Base-by-base conservation (phyloP, 2,113 vertebrate species). In the Ciconia stormi region DNA sequence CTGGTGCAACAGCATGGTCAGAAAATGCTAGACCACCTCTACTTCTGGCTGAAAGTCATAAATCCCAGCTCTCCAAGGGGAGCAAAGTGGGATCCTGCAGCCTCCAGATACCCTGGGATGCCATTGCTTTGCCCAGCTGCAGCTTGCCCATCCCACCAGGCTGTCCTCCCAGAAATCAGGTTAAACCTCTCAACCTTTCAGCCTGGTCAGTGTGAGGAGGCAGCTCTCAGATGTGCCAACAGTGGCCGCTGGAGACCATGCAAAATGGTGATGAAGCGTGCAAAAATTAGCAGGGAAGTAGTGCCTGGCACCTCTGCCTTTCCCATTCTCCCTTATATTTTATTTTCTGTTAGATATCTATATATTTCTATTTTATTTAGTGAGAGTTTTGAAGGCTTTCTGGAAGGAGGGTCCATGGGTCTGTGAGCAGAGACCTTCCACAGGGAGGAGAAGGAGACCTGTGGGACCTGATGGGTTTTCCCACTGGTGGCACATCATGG, bases 1-100 rank as follows among this genome's bases (percentile, higher is more conserved):
- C 13, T 59, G 47, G 29, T 47, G 17, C 5, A 9, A 22, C 0
- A 4, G 16, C 4, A 3, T 4, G 20, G 34, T n/a, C 5, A 23
- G 65, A 42, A 71, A 19, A 65, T 18, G 30, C 29, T 46, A 34
- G 10, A 21, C 16, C 13, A 15, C 7, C 5, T 21, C 26, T 40
- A 3, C 44, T 49, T 53, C 53, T 42, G 40, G 14, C 30, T 29
- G 16, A 27, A 79, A 65, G 25, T 38, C 8, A 6, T 44, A 38
- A 53, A 18, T 61, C 16, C 29, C 2, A 7, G 9, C 29, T 67
- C 9, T 40, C 25, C 17, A n/a, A 55, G 15, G 2, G 29, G 14
- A 73, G 4, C 5, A 10, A 74, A 69, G 29, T 4, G 12, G 50
- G 42, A 50, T 32, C 32, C 22, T 85, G 42, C 34, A 36, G 19